Evolutionary conservation across 1,140 invertebrate species (phyloP).

Genomic region (Lasioglossum baleicum): DNA sequence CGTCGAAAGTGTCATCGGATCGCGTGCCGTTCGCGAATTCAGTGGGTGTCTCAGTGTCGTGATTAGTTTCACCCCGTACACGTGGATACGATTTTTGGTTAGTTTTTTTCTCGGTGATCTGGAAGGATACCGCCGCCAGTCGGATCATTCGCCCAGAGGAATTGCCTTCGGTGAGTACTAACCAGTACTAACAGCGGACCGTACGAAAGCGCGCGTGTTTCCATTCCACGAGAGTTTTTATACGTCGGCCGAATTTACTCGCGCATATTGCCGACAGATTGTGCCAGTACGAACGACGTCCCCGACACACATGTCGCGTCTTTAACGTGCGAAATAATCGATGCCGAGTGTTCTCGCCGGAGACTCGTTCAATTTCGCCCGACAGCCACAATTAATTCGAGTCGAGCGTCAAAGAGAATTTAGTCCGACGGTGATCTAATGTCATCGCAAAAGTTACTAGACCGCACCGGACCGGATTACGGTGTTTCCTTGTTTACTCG

Average conservation of each 20-base stretch:
- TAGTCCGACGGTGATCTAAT: neutral
- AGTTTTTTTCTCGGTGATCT: slow-evolving; percentile 34
- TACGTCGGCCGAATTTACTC: neutral
- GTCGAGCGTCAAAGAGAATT: neutral
- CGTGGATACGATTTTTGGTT: slow-evolving; percentile 56
- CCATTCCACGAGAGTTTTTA: neutral
- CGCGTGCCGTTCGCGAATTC: slow-evolving; percentile 38
- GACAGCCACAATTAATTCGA: neutral
- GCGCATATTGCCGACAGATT: slow-evolving; percentile 35
- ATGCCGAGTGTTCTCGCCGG: neutral
- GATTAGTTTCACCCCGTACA: slow-evolving; percentile 39
- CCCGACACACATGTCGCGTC: slow-evolving; percentile 30
- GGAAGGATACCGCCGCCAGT: slow-evolving; percentile 49
- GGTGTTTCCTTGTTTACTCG: neutral
- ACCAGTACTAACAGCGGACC: slow-evolving; percentile 7
- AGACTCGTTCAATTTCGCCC: neutral
- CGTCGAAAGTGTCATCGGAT: slow-evolving; percentile 54
- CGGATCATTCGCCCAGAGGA: slow-evolving; percentile 50
- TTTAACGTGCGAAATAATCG: slow-evolving; percentile 12
- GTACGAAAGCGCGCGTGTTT: neutral
- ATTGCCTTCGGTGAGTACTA: slow-evolving; percentile 61
- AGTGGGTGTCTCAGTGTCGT: slow-evolving; percentile 59
- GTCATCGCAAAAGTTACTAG: neutral
- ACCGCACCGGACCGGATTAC: neutral
- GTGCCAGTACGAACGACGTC: neutral